These are phyloP conservation scores for Stomorhina lunata DNA, from an alignment of 2,888 invertebrate genomes.

Conservation along the genomic window DNA sequence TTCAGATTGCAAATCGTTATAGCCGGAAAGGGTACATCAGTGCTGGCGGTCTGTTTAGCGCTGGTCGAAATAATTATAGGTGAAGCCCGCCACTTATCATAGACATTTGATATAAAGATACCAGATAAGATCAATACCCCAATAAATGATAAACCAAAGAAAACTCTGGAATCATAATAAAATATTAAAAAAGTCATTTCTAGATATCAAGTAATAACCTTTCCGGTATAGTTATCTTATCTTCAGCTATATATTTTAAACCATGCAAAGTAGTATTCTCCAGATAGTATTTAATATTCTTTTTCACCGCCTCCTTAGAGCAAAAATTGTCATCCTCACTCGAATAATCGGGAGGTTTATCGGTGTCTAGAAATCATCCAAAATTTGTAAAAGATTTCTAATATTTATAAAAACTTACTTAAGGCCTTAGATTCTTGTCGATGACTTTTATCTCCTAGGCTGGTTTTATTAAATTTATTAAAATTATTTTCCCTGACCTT, in stretches of 20 bases:
- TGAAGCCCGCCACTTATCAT: conserved; percentile 86
- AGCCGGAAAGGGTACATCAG: conserved; percentile 89
- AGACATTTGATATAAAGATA: conserved; percentile 88
- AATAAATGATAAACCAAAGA: conserved; percentile 87
- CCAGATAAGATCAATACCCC: conserved; percentile 85
- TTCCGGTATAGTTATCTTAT: conserved; percentile 75
- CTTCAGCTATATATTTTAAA: conserved; percentile 86
- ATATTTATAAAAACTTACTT: background rate
- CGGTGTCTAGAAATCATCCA: background rate
- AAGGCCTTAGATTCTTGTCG: background rate
- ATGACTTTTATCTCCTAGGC: background rate
- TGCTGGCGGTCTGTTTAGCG: conserved; percentile 85
- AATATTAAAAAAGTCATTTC: no score
- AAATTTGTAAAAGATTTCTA: background rate
- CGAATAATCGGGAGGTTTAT: conserved; percentile 44
- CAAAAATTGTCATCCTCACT: conserved; percentile 69
- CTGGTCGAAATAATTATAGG: conserved; percentile 90
- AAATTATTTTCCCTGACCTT: conserved; percentile 26
- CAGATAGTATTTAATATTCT: conserved; percentile 83
- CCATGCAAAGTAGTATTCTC: conserved; percentile 87
- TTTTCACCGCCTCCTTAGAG: conserved; percentile 69
- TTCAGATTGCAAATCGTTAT: conserved; percentile 93
- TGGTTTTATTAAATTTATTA: conserved; percentile 39
- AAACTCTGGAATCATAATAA: conserved; percentile 81
- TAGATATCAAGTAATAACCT: no score